These are phyloP conservation scores for Noctua comes DNA, from an alignment of 2,888 invertebrate genomes.

Conservation along the genomic window DNA sequence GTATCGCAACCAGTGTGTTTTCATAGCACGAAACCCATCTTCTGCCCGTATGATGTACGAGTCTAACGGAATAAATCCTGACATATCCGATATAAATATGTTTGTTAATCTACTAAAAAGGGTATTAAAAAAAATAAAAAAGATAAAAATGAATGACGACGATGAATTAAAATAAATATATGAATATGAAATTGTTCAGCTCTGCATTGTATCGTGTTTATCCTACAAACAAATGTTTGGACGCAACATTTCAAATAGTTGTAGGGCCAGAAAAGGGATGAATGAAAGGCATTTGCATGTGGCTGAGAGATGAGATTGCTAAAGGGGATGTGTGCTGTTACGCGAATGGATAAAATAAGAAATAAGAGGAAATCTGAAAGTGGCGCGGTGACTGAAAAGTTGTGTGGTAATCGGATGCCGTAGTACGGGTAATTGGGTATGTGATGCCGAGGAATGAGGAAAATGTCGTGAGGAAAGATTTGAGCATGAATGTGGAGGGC, in stretches of 20 bases:
- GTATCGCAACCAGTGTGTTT: too few relatives aligned
- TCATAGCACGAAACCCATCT: too few relatives aligned
- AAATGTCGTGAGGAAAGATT: neutral
- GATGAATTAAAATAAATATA: too few relatives aligned
- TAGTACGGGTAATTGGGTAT: too few relatives aligned
- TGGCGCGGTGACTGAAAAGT: neutral
- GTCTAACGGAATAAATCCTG: too few relatives aligned
- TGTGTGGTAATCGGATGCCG: neutral
- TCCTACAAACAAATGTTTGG: neutral
- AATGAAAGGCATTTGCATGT: neutral
- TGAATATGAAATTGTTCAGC: too few relatives aligned
- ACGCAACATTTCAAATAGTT: neutral
- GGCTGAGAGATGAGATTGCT: too few relatives aligned
- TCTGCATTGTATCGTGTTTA: neutral
- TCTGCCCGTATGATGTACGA: too few relatives aligned
- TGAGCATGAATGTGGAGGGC: neutral
- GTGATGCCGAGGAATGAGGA: neutral
- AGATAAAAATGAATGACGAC: too few relatives aligned
- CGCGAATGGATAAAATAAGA: neutral
- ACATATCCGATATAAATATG: too few relatives aligned
- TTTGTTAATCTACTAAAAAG: slow-evolving; percentile 7
- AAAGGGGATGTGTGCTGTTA: neutral
- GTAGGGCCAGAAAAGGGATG: neutral
- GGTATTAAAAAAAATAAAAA: too few relatives aligned
- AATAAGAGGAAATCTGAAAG: neutral